Evolutionary conservation across 2,888 invertebrate species (phyloP), one percentile per base, ranked within the genome.

Genomic region (Athetis lepigone): DNA sequence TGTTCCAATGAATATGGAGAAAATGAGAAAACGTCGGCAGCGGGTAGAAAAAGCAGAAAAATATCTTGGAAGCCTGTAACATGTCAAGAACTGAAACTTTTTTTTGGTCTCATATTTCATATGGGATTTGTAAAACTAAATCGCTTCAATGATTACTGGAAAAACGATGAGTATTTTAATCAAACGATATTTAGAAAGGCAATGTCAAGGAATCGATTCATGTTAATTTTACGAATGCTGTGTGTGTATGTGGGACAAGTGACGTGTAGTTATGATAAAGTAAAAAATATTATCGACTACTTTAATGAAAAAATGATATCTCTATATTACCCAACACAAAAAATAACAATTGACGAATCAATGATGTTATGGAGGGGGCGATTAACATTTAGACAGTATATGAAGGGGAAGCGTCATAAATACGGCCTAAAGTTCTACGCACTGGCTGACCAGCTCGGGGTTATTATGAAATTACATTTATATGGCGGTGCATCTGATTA

Each of bases 331-430:
- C 65, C 70, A 36, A 65, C 70, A 13, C 52, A 61, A 61, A 37
- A 65, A 16, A 49, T 70, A 18, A 39, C 39, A 11, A 70, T 62
- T 40, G 61, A 70, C 42, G 61, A 70, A 55, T 70, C 69, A 52
- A 60, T 69, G 64, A 62, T 72, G 64, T 55, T 70, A 72, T 72
- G 72, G 70, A 49, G 65, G 45, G 73, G 70, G 18, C 19, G 67
- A 66, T 63, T 70, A 55, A 27, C 40, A 25, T 66, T 67, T 46
- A 37, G 73, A 23, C 73, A 70, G 23, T 70, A 73, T 49, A 70
- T 70, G 52, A 62, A 73, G 29, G 60, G 60, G 9, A 74, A 70
- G 42, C 27, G 40, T 21, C 46, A 66, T 49, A 67, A 67, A 42
- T 73, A 70, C 27, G 66, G 70, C 36, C 56, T 73, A 36, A 63